Percentiles rank a stretch among this genome's conserved stretches.
These are phyloP conservation scores for Leucosticte australis DNA, from an alignment of 2,113 vertebrate genomes.

Conservation along the genomic window DNA sequence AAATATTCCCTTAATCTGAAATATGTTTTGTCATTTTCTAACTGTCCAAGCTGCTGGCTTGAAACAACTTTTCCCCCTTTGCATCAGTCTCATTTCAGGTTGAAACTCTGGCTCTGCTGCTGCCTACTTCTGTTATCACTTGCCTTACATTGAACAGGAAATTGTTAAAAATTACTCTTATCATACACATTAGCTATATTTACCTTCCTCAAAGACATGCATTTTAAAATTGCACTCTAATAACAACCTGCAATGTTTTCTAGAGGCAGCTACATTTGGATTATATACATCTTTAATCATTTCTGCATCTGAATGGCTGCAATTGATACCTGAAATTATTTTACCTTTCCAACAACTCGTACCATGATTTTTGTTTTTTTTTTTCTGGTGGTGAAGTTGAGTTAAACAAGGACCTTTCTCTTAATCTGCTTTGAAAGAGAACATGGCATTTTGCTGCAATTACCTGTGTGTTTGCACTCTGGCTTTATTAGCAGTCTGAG, in stretches of 20 bases:
- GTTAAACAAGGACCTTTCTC: background rate
- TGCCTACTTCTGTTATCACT: background rate
- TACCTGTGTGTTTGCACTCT: background rate
- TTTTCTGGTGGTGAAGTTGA: background rate
- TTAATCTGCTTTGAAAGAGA: background rate
- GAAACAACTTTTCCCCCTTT: background rate
- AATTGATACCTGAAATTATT: background rate
- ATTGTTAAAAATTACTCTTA: rapidly evolving
- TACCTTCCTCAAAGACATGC: background rate
- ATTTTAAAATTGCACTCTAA: background rate
- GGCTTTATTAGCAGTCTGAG: background rate
- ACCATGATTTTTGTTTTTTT: background rate
- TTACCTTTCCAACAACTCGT: background rate
- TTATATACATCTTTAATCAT: background rate
- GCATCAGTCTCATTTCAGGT: background rate
- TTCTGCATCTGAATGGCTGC: background rate
- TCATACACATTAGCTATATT: background rate
- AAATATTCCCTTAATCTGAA: background rate
- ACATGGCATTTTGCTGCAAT: background rate
- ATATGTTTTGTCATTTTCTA: background rate
- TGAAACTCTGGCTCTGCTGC: background rate
- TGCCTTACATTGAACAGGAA: background rate
- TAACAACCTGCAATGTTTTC: background rate
- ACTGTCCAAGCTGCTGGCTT: background rate
- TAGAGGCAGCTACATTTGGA: background rate